Base-by-base conservation (phyloP, 2,797 vertebrate species). In the Mareca strepera region DNA sequence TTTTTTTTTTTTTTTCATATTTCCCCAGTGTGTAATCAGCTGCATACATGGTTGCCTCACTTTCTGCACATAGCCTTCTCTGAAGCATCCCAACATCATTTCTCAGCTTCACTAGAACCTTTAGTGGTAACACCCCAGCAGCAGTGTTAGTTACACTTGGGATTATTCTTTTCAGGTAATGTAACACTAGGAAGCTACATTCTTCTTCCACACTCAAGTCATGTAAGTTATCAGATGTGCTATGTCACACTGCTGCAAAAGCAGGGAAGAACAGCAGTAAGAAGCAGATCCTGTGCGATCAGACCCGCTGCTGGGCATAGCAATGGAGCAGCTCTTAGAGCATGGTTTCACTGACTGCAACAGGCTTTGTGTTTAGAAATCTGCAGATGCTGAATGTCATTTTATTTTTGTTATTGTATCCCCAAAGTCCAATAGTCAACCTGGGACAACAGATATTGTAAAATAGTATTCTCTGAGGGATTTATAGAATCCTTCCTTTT, bases 21-120 rank as follows among this genome's bases (percentile, higher is more conserved):
- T 18, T 56, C 26, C 21, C 35, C 28, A 20, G 2, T 1, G 11
- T 21, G 29, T 16, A 39, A 23, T 1, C 11, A 12, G 31, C 13
- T 8, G 2, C 37, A 21, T 0, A 0, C 2, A 0, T 22, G 29
- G 1, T 31, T 75, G 20, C 43, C 72, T 63, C 64, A 16, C 15
- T 43, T 82, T 20, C 46, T 56, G 29, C n/a, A 4, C 0, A 13
- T n/a, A 44, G 8, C 44, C 21, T 25, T 12, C 1, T 14, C 20
- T 11, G n/a, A 85, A 55, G 55, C 3, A 52, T 6, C 20, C 33
- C 37, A 62, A 7, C 2, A 3, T 20, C 18, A 26, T 8, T 17
- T 43, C 39, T 41, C 35, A 35, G 37, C 4, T 1, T 18, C 33
- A 20, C 12, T 12, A 39, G 29, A 20, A n/a, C 5, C 13, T 12